A percentile compares a stretch with the other conserved stretches of the same genome.
Evolutionary conservation across 2,888 invertebrate genomes (phyloP).

Genomic region (Magallana nippona): DNA sequence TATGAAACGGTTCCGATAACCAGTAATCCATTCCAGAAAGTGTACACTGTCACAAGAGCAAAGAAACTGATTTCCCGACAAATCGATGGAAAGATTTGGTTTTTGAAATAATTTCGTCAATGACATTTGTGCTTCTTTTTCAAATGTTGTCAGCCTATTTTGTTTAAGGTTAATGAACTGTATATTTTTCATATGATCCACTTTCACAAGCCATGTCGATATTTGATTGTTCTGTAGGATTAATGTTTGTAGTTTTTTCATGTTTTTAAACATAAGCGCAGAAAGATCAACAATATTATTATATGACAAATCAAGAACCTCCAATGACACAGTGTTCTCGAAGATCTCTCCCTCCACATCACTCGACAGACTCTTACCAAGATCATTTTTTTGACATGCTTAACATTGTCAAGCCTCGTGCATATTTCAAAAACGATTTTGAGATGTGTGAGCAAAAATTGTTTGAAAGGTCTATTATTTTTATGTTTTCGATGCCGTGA

Average conservation of each 20-base stretch:
- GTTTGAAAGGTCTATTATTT: conserved; percentile 30
- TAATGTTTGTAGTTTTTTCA: background rate
- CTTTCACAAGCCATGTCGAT: background rate
- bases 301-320: background rate
- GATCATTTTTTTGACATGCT: conserved; percentile 19
- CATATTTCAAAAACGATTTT: background rate
- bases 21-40: conserved; percentile 36
- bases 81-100: background rate
- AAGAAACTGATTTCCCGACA: background rate
- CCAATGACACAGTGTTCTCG: background rate
- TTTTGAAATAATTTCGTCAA: background rate
- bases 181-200: conserved; percentile 21
- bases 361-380: background rate
- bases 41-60: background rate
- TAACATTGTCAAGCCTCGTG: background rate
- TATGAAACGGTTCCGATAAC: background rate
- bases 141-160: conserved; percentile 15
- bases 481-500: background rate
- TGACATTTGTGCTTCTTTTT: background rate
- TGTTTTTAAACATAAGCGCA: background rate
- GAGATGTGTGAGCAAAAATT: conserved; percentile 35
- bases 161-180: conserved; percentile 10
- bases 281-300: conserved; percentile 20
- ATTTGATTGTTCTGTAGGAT: conserved; percentile 18
- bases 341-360: background rate